Conservation (phyloP, 2,888 invertebrate species). For the Hartigia nigra region DNA sequence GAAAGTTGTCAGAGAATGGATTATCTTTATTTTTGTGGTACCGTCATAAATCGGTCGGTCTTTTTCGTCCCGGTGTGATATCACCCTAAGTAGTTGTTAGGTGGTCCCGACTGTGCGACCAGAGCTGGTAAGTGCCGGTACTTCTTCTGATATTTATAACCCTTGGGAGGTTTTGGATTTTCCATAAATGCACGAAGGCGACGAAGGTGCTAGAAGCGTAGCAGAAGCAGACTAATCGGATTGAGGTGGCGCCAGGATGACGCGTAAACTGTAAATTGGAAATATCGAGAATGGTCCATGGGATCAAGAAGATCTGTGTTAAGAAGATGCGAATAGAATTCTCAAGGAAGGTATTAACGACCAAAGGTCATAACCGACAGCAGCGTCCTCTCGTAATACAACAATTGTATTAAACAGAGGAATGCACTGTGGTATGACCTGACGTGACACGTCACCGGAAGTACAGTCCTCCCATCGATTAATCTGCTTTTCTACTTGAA, state of each 20-base stretch:
- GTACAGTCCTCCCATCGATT: not conserved
- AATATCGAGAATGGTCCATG: not conserved
- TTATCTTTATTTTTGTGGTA: conserved; percentile 38
- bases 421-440: not conserved
- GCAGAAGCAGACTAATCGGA: not conserved
- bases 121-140: not conserved
- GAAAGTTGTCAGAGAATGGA: conserved; percentile 27
- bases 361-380: not conserved
- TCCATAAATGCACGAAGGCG: not conserved
- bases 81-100: conserved; percentile 27
- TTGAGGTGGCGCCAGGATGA: not conserved
- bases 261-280: not conserved
- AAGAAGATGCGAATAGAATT: not conserved
- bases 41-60: conserved; percentile 29
- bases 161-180: not conserved
- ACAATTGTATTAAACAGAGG: not conserved
- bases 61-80: conserved; percentile 33
- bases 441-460: not conserved
- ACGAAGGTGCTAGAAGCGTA: not conserved
- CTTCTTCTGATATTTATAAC: not conserved
- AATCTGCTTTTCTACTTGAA: not conserved
- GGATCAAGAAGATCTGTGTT: not conserved
- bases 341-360: not conserved
- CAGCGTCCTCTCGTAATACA: not conserved
- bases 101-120: conserved; percentile 25